Base-by-base conservation (phyloP, 2,113 vertebrate genomes). In the Tor tambroides region DNA sequence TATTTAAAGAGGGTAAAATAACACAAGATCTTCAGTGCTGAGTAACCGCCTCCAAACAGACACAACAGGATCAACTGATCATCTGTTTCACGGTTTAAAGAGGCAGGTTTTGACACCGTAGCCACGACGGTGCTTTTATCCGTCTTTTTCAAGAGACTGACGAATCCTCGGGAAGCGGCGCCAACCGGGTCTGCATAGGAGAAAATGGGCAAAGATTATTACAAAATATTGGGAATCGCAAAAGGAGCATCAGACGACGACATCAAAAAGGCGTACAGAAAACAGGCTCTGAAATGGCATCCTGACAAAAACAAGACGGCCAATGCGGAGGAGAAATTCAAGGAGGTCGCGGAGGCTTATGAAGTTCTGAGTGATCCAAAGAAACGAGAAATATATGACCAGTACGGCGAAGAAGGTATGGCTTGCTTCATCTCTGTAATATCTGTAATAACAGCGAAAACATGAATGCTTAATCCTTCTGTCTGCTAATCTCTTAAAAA, bases 301-400 rank as follows among this genome's bases (percentile, higher is more conserved):
- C 98, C 98, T 9, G 98, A 99, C 92, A 99, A 99, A 94, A 99
- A 99, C 93, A 99, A 99, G 92, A 97, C 98, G 75, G 94, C 97
- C 49, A 95, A 97, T 26, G 98, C 98, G 85, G 97, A 98, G 92
- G 98, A 99, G 91, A 99, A 96, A 97, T 99, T 99, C 91, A 99
- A 99, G 94, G 98, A 99, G 91, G 87, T 99, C 87, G 98, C 98
- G 71, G 98, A 99, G 92, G 98, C 98, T 35, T 99, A 99, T 5
- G 98, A 99, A 92, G 98, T 99, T 83, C 93, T 99, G 74, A 99
- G 98, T 90, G 98, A 99, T 92, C 97, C 98, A 65, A 97, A 99
- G 91, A 99, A 99, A 93, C 96, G 97, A 91, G 98, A 99, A 41
- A 97, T 99, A 89, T 99, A 98, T 89, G 98, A 99, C 89, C 97